These are phyloP conservation scores for Euthynnus affinis DNA, from an alignment of 2,797 vertebrate species.

Conservation along the genomic window DNA sequence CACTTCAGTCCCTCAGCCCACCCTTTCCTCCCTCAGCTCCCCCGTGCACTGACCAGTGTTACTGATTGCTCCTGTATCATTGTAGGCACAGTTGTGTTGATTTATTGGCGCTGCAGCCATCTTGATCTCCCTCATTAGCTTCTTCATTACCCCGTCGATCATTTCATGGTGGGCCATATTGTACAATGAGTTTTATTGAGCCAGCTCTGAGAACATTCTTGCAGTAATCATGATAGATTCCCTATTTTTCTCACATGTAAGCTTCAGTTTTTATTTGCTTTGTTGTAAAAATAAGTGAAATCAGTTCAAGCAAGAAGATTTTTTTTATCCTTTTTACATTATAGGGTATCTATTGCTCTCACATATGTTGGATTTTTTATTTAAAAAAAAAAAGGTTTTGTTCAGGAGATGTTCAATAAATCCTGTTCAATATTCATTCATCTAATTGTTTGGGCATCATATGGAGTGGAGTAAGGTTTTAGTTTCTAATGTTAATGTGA, in stretches of 20 bases:
- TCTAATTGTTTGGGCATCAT: slow-evolving; percentile 9
- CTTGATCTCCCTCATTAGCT: slow-evolving; percentile 87
- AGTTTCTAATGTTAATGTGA: slow-evolving; percentile 41
- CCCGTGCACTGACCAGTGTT: slow-evolving; percentile 67
- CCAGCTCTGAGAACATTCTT: slow-evolving; percentile 39
- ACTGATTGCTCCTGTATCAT: slow-evolving; percentile 78
- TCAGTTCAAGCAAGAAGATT: neutral
- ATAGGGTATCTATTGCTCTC: neutral
- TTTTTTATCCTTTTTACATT: neutral
- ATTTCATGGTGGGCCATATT: slow-evolving; percentile 72
- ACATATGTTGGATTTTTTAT: neutral
- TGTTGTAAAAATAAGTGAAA: slow-evolving; percentile 23
- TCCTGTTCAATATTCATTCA: slow-evolving; percentile 41
- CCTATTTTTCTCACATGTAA: slow-evolving; percentile 27
- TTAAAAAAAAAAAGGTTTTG: neutral
- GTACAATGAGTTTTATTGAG: slow-evolving; percentile 66
- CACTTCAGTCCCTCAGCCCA: neutral
- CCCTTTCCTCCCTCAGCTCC: slow-evolving; percentile 2
- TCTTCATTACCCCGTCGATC: slow-evolving; percentile 84
- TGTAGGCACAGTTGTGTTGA: slow-evolving; percentile 81
- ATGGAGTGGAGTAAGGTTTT: slow-evolving; percentile 9
- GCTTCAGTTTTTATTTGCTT: slow-evolving; percentile 25
- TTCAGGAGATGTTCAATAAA: slow-evolving; percentile 17
- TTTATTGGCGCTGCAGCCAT: slow-evolving; percentile 82
- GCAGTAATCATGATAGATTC: slow-evolving; percentile 57